Base-by-base conservation (phyloP, 2,797 vertebrate species). In the Heterohyrax brucei region DNA sequence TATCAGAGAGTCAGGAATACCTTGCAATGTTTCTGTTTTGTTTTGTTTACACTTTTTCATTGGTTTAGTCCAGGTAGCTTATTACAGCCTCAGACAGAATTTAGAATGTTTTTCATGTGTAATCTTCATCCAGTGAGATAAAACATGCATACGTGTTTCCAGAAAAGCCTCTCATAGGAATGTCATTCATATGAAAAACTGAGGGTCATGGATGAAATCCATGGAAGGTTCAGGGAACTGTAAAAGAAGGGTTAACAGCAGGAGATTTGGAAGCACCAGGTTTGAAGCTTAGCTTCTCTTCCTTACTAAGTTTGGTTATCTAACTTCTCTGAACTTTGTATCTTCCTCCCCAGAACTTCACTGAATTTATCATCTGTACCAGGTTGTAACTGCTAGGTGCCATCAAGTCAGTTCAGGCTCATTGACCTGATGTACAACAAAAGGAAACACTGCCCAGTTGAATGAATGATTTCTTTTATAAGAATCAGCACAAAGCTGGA, bases 1-100 rank as follows among this genome's bases (percentile, higher is more conserved):
- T 59, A 5, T n/a, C 26, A 4, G 0, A 0, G 0, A 1, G 28
- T 39, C 1, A 16, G 16, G 13, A 85, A 14, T 46, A 39, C 30
- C 5, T 14, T 21, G 1, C 2, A 0, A 0, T 7, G 1, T 18
- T 7, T 3, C 1, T 30, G 5, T 26, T 10, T 68, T 33, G 13
- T 1, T 10, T 19, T 14, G 19, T 59, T 24, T 70, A 4, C 6
- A 5, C 66, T 26, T 16, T n/a, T 46, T 1, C 2, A 10, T 16
- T 10, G 4, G 14, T 10, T 76, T 5, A 10, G 8, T 18, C 77
- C n/a, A 9, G 18, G 44, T 3, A 18, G 50, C 6, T 30, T 1
- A 10, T 4, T 19, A 24, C 6, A 0, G 46, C 18, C 39, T 19
- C 56, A 13, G 39, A 53, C 0, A 4, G 28, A 76, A 81, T 18